Evolutionary conservation across 2,113 vertebrate species (phyloP).

Genomic region (Hippocampus mohnikei): DNA sequence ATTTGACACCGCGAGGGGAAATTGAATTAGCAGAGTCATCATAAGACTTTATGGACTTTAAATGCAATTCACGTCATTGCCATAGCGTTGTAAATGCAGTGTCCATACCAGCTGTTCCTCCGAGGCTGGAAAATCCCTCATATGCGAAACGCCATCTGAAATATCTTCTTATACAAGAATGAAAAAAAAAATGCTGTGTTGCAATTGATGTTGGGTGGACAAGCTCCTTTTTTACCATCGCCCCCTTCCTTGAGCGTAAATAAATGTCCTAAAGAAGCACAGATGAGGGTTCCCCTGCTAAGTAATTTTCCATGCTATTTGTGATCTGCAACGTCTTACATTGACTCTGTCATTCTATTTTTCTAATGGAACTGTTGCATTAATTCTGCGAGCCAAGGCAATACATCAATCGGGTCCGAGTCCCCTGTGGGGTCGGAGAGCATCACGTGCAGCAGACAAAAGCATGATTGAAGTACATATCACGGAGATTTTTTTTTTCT

Average conservation of each 20-base stretch:
- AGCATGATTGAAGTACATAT: not conserved
- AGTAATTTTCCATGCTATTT: constrained; percentile 58
- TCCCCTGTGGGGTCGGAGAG: constrained; percentile 29
- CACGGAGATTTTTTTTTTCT: too few species aligned
- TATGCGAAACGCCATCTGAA: constrained; percentile 33
- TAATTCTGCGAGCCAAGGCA: constrained; percentile 49
- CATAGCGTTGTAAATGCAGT: constrained; percentile 26
- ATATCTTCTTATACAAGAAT: constrained; percentile 17
- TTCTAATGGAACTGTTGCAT: constrained; percentile 72
- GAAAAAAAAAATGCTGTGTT: not conserved
- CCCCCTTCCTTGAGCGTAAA: constrained; percentile 22
- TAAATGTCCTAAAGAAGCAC: constrained; percentile 51
- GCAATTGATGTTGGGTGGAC: constrained; percentile 24
- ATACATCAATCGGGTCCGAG: constrained; percentile 52
- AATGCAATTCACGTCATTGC: constrained; percentile 9
- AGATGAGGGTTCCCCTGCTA: constrained; percentile 68
- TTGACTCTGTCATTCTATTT: constrained; percentile 69
- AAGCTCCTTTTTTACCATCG: not conserved
- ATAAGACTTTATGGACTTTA: not conserved
- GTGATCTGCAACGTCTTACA: constrained; percentile 66
- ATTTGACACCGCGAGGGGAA: not conserved
- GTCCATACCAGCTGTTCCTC: too few species aligned
- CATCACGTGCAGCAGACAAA: not conserved
- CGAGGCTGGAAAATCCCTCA: constrained; percentile 24
- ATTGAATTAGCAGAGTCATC: constrained; percentile 6